Evolutionary conservation across 2,888 invertebrate species (phyloP).

Genomic region (Pelosia muscerda): DNA sequence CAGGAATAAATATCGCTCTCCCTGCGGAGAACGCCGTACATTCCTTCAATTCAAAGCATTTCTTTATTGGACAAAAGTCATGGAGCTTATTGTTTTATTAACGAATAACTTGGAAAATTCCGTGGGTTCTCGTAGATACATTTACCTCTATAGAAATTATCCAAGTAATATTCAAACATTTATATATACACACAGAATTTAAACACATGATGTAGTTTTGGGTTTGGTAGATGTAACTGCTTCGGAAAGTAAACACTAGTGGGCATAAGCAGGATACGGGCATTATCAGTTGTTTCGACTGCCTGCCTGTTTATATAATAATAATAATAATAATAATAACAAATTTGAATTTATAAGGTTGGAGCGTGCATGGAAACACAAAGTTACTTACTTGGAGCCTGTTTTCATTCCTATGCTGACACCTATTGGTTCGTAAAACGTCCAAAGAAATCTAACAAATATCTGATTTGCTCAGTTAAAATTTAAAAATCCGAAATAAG

Average conservation of each 20-base stretch:
- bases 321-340: too few relatives aligned
- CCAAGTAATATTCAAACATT: slow-evolving; percentile 3
- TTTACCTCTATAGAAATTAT: slow-evolving; percentile 37
- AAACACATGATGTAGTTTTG: not conserved
- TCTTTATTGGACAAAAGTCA: slow-evolving; percentile 79
- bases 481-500: not conserved
- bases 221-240: too few relatives aligned
- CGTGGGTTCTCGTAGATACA: slow-evolving; percentile 43
- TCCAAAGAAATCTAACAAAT: not conserved
- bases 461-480: not conserved
- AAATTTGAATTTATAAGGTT: too few relatives aligned
- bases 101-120: slow-evolving; percentile 66
- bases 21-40: slow-evolving; percentile 70
- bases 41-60: slow-evolving; percentile 77
- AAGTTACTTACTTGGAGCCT: too few relatives aligned
- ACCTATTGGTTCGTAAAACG: too few relatives aligned
- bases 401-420: too few relatives aligned
- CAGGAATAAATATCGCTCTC: slow-evolving; percentile 78
- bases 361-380: too few relatives aligned
- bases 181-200: too few relatives aligned
- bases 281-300: too few relatives aligned
- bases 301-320: too few relatives aligned
- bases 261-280: too few relatives aligned
- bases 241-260: too few relatives aligned
- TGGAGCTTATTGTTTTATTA: slow-evolving; percentile 77